Percentiles rank a stretch among this genome's conserved stretches.
Evolutionary conservation across 2,797 vertebrate genomes (phyloP).

Genomic region (Gymnocypris eckloni): DNA sequence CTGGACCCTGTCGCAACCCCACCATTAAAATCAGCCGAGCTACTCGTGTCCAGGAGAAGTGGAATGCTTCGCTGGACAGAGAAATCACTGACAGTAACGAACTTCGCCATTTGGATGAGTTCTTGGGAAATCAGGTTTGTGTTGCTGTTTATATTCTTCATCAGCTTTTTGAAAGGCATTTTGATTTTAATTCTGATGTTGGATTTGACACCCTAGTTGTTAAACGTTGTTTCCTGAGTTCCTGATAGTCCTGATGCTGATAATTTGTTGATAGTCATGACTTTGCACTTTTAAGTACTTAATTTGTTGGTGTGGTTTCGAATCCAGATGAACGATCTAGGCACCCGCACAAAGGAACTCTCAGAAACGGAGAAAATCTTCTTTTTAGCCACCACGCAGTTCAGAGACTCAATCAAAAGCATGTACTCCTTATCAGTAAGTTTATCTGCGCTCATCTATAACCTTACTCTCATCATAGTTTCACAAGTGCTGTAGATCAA

Average conservation of each 20-base stretch:
- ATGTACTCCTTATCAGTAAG: conserved; percentile 93
- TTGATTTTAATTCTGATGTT: background rate
- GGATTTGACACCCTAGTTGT: background rate
- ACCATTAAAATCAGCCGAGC: conserved; percentile 89
- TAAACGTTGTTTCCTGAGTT: background rate
- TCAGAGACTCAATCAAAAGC: conserved; percentile 91
- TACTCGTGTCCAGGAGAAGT: conserved; percentile 78
- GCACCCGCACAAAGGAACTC: conserved; percentile 78
- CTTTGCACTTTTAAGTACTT: background rate
- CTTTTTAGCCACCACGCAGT: conserved; percentile 88
- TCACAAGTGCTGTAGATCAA: background rate
- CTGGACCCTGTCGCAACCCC: conserved; percentile 71
- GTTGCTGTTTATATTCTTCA: background rate
- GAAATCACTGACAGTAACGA: conserved; percentile 89
- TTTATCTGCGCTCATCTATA: conserved; percentile 42
- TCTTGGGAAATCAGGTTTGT: conserved; percentile 90
- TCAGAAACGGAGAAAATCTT: conserved; percentile 88
- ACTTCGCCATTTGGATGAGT: conserved; percentile 92
- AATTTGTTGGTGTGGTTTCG: conserved; percentile 37
- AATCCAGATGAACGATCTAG: conserved; percentile 88
- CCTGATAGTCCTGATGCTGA: background rate
- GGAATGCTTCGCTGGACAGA: conserved; percentile 80
- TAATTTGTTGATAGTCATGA: background rate
- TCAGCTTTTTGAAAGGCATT: background rate
- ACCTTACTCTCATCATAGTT: background rate